These are phyloP conservation scores for Selene dorsalis DNA, from an alignment of 2,797 vertebrate genomes.

Conservation along the genomic window DNA sequence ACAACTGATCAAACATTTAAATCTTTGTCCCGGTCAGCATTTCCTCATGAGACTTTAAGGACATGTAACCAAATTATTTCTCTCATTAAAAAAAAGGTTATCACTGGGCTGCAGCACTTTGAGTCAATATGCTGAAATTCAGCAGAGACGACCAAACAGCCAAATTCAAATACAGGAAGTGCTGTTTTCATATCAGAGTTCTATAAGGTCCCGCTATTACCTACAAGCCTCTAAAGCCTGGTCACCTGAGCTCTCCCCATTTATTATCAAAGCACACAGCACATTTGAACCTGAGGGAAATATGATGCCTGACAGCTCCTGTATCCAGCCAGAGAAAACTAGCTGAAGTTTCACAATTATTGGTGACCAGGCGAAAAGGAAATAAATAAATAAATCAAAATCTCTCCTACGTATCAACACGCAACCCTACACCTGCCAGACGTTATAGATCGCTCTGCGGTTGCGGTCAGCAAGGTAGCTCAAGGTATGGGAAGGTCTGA, in stretches of 20 bases:
- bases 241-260: constrained; percentile 80
- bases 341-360: constrained; percentile 85
- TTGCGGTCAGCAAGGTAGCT: constrained; percentile 74
- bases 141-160: constrained; percentile 23
- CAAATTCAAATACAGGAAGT: constrained; percentile 50
- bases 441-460: constrained; percentile 74
- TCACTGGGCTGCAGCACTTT: constrained; percentile 18
- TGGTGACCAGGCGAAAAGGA: constrained; percentile 80
- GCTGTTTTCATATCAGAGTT: constrained; percentile 46
- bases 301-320: constrained; percentile 79
- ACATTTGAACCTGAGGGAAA: constrained; percentile 82
- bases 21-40: constrained; percentile 56
- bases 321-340: constrained; percentile 77
- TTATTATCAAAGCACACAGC: constrained; percentile 83
- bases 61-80: constrained; percentile 51
- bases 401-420: constrained; percentile 67
- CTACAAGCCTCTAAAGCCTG: constrained; percentile 53
- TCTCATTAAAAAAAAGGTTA: constrained; percentile 49
- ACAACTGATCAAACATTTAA: constrained; percentile 74
- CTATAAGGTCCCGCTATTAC: constrained; percentile 53
- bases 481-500: constrained; percentile 64
- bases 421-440: constrained; percentile 79
- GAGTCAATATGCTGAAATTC: constrained; percentile 39
- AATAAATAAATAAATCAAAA: constrained; percentile 79
- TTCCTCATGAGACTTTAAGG: constrained; percentile 55